Conservation (phyloP, 2,888 invertebrate species). For the Nasonovia ribisnigri region DNA sequence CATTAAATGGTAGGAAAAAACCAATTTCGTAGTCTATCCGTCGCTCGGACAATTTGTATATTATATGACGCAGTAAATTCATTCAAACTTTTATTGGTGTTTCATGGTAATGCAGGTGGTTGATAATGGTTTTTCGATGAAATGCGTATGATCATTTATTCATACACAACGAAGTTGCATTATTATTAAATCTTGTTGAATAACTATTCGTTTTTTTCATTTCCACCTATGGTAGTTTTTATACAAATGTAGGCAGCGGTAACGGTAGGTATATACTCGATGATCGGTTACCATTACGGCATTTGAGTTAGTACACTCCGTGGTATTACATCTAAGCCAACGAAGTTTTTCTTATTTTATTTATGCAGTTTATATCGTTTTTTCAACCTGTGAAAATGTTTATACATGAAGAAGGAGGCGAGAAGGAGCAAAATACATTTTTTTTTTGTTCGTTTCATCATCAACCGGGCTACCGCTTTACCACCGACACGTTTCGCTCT, state of each 20-base stretch:
- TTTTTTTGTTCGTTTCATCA: background rate
- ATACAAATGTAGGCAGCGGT: background rate
- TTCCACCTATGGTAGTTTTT: background rate
- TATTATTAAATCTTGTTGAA: background rate
- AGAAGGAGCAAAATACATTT: background rate
- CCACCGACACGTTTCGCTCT: conserved; percentile 1
- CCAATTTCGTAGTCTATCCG: background rate
- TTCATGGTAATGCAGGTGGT: background rate
- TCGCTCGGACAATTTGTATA: background rate
- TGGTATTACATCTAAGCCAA: background rate
- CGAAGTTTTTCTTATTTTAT: background rate
- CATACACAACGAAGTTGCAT: background rate
- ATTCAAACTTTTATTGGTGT: background rate
- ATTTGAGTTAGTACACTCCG: background rate
- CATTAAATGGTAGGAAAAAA: background rate
- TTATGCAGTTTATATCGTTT: background rate
- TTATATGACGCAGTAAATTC: background rate
- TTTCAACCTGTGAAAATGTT: background rate
- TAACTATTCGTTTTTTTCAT: background rate
- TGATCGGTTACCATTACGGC: background rate
- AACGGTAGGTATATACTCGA: background rate
- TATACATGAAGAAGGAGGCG: background rate
- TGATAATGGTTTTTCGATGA: background rate
- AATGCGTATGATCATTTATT: background rate
- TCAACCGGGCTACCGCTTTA: background rate